These are phyloP conservation scores for Caenorhabditis macrosperma DNA, from an alignment of 2,888 invertebrate species.

Conservation along the genomic window DNA sequence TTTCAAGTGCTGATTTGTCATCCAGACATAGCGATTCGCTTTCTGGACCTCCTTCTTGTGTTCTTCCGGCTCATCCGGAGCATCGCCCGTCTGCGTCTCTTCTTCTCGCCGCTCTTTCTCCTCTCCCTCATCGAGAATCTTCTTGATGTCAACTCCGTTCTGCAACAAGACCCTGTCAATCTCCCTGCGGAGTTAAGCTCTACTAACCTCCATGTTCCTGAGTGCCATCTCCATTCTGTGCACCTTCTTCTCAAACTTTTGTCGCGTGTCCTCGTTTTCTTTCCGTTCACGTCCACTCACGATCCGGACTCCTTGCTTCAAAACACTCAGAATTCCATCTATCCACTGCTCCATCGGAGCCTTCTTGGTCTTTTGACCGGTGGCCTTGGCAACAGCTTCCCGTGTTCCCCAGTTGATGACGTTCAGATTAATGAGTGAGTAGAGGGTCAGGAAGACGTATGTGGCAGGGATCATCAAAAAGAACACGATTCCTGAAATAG, in stretches of 20 bases:
- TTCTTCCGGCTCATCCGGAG: slow-evolving; percentile 6
- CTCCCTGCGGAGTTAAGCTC: not conserved
- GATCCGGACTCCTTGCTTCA: slow-evolving; percentile 32
- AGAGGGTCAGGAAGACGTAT: slow-evolving; percentile 93
- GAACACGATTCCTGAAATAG: slow-evolving; percentile 84
- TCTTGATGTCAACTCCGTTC: slow-evolving; percentile 48
- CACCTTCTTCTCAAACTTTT: slow-evolving; percentile 60
- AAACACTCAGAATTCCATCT: slow-evolving; percentile 1
- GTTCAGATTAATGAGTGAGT: slow-evolving; percentile 93
- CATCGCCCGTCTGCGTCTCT: slow-evolving; percentile 42
- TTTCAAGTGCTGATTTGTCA: slow-evolving; percentile 72
- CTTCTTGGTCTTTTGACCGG: slow-evolving; percentile 68
- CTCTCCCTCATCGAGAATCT: slow-evolving; percentile 52
- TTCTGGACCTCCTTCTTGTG: slow-evolving; percentile 36
- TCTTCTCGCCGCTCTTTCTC: slow-evolving; percentile 27
- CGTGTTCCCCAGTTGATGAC: slow-evolving; percentile 95
- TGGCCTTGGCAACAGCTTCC: slow-evolving; percentile 84
- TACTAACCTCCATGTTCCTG: slow-evolving; percentile 40
- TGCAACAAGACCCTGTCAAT: not conserved
- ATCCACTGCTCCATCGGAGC: slow-evolving; percentile 58
- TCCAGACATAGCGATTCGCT: slow-evolving; percentile 69
- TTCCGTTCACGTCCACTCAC: slow-evolving; percentile 38
- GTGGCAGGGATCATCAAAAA: slow-evolving; percentile 94
- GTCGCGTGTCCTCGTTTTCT: slow-evolving; percentile 51
- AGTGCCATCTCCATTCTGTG: slow-evolving; percentile 56